Evolutionary conservation across 1,140 invertebrate genomes (phyloP), one percentile per base, ranked within the genome.

Genomic region (Stenopsyche tienmushanensis): DNA sequence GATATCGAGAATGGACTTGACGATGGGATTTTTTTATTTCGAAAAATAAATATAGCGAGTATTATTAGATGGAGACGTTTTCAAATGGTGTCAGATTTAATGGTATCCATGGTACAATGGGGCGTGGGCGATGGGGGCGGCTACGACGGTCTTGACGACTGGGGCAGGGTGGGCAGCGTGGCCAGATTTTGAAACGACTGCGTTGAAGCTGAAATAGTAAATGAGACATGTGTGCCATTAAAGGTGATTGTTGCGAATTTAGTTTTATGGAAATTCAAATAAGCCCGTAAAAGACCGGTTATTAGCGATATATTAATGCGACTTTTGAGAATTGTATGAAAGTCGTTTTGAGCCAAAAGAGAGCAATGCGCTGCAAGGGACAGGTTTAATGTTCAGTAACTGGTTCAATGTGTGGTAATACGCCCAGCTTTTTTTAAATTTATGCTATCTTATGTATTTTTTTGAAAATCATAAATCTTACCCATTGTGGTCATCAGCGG

Each of bases 141-240:
- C 62, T 2, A 34, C 73, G 52, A 59, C 17, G 45, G 66, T 53
- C 7, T 66, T 57, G 5, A 69, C 59, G 20, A 53, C 57, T 18
- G 71, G 65, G 18, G 66, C 66, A 34, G 71, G 69, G 41, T 73
- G 75, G 10, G 75, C 74, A 23, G 76, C 75, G 24, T 77, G 76
- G 13, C 80, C 80, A 34, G 82, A 83, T 76, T 85, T 84, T 74
- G 83, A 81, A n/a, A 86, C 84, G 20, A 86, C 80, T 42, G 85
- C 84, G 76, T 86, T 86, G 79, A 86, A 86, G 65, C 81, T 81
- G 75, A 5, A 75, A 78, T 65, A 65, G 24, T 3, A 62, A 74
- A 72, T 71, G 24, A 68, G 62, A 34, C 29, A 34, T 7, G 29
- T n/a, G n/a, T n/a, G n/a, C n/a, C n/a, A n/a, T n/a, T n/a, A n/a